These are phyloP conservation scores for Lysandra coridon DNA, from an alignment of 2,888 invertebrate species.

Conservation along the genomic window DNA sequence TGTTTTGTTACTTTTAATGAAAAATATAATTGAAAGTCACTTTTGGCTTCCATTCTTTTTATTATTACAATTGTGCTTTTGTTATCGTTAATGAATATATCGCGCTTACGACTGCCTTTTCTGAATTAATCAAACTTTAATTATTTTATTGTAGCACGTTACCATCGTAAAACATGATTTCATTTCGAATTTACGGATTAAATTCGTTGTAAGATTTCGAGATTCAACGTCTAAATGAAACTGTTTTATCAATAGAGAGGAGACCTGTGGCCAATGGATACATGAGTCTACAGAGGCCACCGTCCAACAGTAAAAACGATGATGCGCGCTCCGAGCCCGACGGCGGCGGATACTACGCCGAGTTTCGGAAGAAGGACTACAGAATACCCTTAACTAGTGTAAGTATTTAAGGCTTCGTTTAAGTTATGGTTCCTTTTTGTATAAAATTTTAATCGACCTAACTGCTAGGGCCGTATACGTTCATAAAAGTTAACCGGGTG, in stretches of 20 bases:
- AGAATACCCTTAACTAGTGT: conserved; percentile 78
- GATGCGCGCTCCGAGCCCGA: conserved; percentile 73
- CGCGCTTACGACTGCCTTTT: not conserved
- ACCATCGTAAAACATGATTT: not conserved
- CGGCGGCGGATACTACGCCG: conserved; percentile 70
- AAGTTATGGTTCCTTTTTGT: too few relatives aligned
- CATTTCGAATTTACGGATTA: not conserved
- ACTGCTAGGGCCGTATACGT: too few relatives aligned
- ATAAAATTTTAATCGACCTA: too few relatives aligned
- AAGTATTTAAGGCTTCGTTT: conserved; percentile 48
- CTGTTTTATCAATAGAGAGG: conserved; percentile 53
- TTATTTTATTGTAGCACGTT: not conserved
- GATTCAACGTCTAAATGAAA: not conserved
- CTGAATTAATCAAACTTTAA: not conserved
- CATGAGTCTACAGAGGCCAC: conserved; percentile 76
- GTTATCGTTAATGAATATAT: not conserved
- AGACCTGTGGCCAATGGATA: conserved; percentile 76
- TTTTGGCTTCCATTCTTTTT: conserved; percentile 28
- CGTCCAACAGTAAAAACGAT: conserved; percentile 61
- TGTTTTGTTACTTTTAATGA: conserved; percentile 28
- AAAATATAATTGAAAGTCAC: conserved; percentile 30
- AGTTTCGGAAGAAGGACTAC: conserved; percentile 75
- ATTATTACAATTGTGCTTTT: not conserved
- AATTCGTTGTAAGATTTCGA: not conserved
- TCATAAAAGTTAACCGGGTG: too few relatives aligned